Conservation (phyloP, 2,888 invertebrate genomes). For the Hedychridium roseum region DNA sequence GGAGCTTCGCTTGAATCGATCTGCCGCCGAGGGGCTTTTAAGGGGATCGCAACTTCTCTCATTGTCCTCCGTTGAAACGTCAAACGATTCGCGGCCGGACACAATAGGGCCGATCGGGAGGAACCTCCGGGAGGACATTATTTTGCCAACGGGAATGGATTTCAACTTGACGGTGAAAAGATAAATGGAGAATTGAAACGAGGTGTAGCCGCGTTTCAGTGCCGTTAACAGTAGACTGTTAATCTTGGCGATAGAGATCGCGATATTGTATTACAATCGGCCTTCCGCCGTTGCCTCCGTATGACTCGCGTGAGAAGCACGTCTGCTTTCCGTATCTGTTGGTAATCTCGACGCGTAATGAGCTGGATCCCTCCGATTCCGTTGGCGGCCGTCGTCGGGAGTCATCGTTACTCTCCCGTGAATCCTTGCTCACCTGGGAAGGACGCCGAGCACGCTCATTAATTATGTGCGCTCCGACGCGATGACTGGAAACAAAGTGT, state of each 20-base stretch:
- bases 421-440: constrained; percentile 48
- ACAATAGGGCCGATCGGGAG: constrained; percentile 3
- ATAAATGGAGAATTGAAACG: no score
- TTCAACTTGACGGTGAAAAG: no score
- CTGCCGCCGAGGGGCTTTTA: constrained; percentile 50
- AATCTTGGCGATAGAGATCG: constrained; percentile 19
- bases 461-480: constrained; percentile 39
- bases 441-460: constrained; percentile 44
- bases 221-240: constrained; percentile 2
- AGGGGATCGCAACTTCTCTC: constrained; percentile 41
- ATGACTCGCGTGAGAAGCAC: constrained; percentile 37
- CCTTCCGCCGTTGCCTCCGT: constrained; percentile 31
- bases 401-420: constrained; percentile 50
- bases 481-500: constrained; percentile 47
- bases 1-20: constrained; percentile 42
- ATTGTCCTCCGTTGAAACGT: constrained; percentile 31
- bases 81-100: constrained; percentile 15
- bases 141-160: no score
- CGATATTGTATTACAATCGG: no score
- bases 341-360: constrained; percentile 46
- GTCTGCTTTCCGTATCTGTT: constrained; percentile 35
- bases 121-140: not conserved
- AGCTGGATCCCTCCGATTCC: constrained; percentile 40
- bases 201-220: not conserved
- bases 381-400: constrained; percentile 27